A percentile compares a stretch with the other conserved stretches of the same genome.
Conservation (phyloP, 2,797 vertebrate species). For the Telmatherina bonti region DNA sequence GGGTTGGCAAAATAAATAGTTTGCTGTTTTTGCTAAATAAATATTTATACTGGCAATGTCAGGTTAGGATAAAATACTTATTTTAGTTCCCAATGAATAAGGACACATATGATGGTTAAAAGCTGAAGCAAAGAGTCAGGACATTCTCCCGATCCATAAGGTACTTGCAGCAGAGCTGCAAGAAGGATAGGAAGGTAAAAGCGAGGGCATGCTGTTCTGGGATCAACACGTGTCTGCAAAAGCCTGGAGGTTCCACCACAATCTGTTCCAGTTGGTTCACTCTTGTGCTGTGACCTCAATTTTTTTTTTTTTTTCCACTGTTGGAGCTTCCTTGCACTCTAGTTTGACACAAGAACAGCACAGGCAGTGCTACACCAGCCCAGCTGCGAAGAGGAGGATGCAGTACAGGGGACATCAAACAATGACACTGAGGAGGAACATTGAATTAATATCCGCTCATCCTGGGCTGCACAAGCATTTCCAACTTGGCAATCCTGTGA, state of each 20-base stretch:
- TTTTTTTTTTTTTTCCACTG: constrained; percentile 61
- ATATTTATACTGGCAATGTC: not conserved
- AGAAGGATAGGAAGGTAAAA: constrained; percentile 69
- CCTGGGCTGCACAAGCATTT: constrained; percentile 64
- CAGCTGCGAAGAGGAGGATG: constrained; percentile 49
- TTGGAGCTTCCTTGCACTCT: constrained; percentile 74
- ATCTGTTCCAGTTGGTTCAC: constrained; percentile 83
- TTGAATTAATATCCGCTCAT: constrained; percentile 65
- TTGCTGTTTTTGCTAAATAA: not conserved
- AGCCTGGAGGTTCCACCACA: constrained; percentile 82
- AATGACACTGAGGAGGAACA: constrained; percentile 55
- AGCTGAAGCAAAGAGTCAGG: constrained; percentile 34
- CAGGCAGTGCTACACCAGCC: constrained; percentile 61
- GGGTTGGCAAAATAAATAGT: not conserved
- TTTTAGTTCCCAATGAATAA: constrained; percentile 8
- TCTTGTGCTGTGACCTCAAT: constrained; percentile 81
- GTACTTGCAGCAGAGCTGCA: constrained; percentile 58
- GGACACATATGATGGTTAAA: constrained; percentile 36
- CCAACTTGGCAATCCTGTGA: constrained; percentile 76
- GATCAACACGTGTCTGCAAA: constrained; percentile 82
- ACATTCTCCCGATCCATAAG: constrained; percentile 60
- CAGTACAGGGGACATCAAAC: constrained; percentile 66
- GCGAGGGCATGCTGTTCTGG: constrained; percentile 68
- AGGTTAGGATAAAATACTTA: not conserved
- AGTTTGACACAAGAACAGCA: constrained; percentile 68